Percentiles rank a stretch among this genome's conserved stretches.
These are phyloP conservation scores for Alligator mississippiensis DNA, from an alignment of 2,113 vertebrate species.

Conservation along the genomic window DNA sequence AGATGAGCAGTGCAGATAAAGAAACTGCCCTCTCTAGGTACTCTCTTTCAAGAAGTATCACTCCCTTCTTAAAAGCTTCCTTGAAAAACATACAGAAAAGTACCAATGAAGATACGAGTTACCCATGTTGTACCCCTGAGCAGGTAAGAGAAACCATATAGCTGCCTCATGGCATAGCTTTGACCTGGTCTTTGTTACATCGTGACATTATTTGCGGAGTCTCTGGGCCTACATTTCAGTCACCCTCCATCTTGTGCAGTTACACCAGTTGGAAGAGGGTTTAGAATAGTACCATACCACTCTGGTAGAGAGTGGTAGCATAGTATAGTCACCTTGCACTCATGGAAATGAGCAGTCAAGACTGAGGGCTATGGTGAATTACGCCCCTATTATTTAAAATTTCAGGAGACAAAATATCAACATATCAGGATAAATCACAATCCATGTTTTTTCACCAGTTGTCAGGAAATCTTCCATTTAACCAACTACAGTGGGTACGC, in stretches of 20 bases:
- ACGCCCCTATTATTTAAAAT: background rate
- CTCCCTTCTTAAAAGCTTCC: background rate
- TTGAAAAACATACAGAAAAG: background rate
- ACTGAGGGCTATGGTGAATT: background rate
- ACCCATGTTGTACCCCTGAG: constrained; percentile 7
- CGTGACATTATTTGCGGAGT: background rate
- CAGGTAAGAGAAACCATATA: background rate
- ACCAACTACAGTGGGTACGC: background rate
- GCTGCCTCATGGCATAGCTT: background rate
- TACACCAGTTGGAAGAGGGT: background rate
- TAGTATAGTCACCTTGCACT: background rate
- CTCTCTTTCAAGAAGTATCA: background rate
- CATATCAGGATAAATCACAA: background rate
- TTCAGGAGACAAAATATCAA: background rate
- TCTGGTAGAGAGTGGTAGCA: background rate
- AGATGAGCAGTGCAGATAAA: background rate
- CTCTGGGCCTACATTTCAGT: background rate
- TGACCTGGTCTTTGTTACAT: background rate
- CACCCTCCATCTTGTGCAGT: background rate
- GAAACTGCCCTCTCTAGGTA: background rate
- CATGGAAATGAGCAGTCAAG: background rate
- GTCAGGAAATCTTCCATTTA: background rate
- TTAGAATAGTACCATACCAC: background rate
- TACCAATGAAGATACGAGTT: background rate
- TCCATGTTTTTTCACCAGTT: background rate